These are phyloP conservation scores for Steatocranus sp. DNA, from an alignment of 2,797 vertebrate genomes.

Conservation along the genomic window DNA sequence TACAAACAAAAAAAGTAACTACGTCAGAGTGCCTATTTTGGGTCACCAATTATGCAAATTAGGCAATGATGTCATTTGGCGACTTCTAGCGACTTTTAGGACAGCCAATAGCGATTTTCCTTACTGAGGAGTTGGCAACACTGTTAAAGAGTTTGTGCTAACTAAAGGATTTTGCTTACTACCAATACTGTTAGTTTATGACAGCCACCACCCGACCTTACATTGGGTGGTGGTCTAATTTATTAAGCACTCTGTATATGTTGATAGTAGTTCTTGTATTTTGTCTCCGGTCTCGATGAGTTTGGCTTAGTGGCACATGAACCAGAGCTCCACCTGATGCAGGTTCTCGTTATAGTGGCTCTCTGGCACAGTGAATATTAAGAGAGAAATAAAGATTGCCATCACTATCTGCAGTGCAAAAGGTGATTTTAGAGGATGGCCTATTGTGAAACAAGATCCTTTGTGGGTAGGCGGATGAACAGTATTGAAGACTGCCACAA, in stretches of 20 bases:
- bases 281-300: neutral
- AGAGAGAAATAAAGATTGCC: neutral
- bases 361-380: fast-evolving
- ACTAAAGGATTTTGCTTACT: neutral
- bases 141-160: neutral
- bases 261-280: neutral
- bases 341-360: neutral
- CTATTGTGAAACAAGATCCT: neutral
- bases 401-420: neutral
- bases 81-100: no score
- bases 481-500: fast-evolving
- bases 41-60: no score
- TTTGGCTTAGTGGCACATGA: neutral
- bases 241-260: neutral
- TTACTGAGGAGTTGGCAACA: neutral
- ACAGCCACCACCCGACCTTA: fast-evolving
- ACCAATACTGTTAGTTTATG: neutral
- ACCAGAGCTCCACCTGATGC: neutral
- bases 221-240: neutral
- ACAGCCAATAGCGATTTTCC: neutral
- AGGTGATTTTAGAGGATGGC: neutral
- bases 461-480: neutral
- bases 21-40: no score
- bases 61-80: fast-evolving
- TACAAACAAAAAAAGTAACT: no score